Base-by-base conservation (phyloP, 2,113 vertebrate genomes). In the Chaenocephalus aceratus region DNA sequence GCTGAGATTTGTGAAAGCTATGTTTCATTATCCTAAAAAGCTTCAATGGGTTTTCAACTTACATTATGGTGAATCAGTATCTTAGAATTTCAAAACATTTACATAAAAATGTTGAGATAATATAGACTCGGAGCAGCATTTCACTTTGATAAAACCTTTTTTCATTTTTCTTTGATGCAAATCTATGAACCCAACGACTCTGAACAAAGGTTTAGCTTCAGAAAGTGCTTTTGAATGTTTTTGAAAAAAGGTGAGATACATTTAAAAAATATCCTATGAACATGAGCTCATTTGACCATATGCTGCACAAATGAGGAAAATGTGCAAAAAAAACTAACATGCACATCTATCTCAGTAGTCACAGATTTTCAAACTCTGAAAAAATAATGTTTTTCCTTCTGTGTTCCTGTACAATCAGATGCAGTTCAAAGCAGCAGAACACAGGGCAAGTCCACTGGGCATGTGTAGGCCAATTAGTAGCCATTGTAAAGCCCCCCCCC, bases 401-500 rank as follows among this genome's bases (percentile, higher is more conserved):
- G 18, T 69, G 26, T 49, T 70, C 6, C 3, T 65, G 61, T 21
- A 51, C 18, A 46, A 63, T 66, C 7, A 64, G 65, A 70, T 21
- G 10, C 45, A 14, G 52, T 44, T 61, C 12, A 44, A 44, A 75
- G 57, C 74, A 62, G 54, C 74, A 62, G 57, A 80, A 73, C 57
- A 52, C 10, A 10, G 26, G 12, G 45, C 77, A 79, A 11, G 63
- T 72, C 73, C 41, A 52, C 44, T 51, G 63, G 75, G 74, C 44
- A 51, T 79, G 72, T 85, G 21, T 58, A 53, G 23, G 10, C 67
- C 62, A 87, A 76, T 86, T 86, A 79, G 57, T 58, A 62, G 52
- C 59, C 46, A 60, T 41, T 71, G 61, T 68, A 10, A 16, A 46
- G 41, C 52, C 44, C 66, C 57, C 41, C 44, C 10, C 10, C 72